Evolutionary conservation across 2,797 vertebrate species (phyloP).

Genomic region (Channallabes apus): DNA sequence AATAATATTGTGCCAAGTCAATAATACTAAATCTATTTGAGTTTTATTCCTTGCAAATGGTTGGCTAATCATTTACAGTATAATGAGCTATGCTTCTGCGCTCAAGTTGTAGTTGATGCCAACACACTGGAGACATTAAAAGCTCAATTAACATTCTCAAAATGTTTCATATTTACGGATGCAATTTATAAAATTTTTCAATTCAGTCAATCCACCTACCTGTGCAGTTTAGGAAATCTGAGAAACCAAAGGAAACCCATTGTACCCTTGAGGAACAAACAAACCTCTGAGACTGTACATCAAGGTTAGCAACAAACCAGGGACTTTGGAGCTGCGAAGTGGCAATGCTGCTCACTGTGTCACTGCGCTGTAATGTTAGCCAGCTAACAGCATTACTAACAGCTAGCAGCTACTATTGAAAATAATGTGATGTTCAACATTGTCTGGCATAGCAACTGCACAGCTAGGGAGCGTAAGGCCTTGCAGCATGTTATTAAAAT

Average conservation of each 20-base stretch:
- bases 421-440: not conserved
- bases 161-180: not conserved
- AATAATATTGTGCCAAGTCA: not conserved
- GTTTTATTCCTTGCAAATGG: not conserved
- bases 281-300: not conserved
- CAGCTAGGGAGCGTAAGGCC: not conserved
- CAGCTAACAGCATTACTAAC: not conserved
- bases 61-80: not conserved
- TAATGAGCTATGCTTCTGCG: not conserved
- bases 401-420: not conserved
- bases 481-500: not conserved
- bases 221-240: not conserved
- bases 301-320: not conserved
- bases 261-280: not conserved
- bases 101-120: not conserved
- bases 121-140: not conserved
- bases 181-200: not conserved
- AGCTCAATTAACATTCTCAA: not conserved
- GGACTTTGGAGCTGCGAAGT: not conserved
- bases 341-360: not conserved
- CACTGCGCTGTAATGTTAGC: not conserved
- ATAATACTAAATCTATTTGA: not conserved
- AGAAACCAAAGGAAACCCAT: not conserved
- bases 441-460: not conserved
- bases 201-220: not conserved